These are phyloP conservation scores for Poeciliopsis retropinna DNA, from an alignment of 2,113 vertebrate genomes.

Conservation along the genomic window DNA sequence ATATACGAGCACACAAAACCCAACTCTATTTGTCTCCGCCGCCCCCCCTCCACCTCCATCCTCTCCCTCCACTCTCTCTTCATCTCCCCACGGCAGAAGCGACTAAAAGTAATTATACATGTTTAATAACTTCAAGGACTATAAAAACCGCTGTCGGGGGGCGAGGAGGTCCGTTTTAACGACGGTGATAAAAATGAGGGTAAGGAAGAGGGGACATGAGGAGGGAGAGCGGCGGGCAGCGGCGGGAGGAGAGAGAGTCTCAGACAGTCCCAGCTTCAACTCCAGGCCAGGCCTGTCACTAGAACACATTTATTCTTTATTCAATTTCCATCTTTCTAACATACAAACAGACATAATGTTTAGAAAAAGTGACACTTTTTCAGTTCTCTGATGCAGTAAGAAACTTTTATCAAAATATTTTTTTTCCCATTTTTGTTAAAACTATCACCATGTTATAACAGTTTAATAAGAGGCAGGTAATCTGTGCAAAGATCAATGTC, in stretches of 20 bases:
- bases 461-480: too few species aligned
- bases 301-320: too few species aligned
- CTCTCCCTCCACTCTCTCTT: constrained; percentile 51
- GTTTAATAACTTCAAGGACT: constrained; percentile 81
- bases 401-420: too few species aligned
- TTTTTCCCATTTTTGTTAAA: too few species aligned
- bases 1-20: constrained; percentile 67
- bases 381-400: too few species aligned
- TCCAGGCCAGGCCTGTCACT: too few species aligned
- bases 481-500: too few species aligned
- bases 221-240: not conserved
- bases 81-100: constrained; percentile 66
- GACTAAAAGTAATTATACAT: constrained; percentile 82
- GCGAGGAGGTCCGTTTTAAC: constrained; percentile 77
- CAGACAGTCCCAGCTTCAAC: too few species aligned
- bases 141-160: constrained; percentile 76
- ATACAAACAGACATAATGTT: too few species aligned
- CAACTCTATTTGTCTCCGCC: constrained; percentile 59
- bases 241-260: constrained; percentile 37
- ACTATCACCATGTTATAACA: too few species aligned
- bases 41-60: constrained; percentile 43
- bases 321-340: too few species aligned
- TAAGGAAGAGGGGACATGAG: constrained; percentile 46
- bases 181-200: constrained; percentile 73
- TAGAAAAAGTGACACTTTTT: too few species aligned